Percentiles rank a stretch among this genome's conserved stretches.
phyloP scores from a whole-genome alignment of 2,888 invertebrate species.

The Alviniconcha strummeri region DNA sequence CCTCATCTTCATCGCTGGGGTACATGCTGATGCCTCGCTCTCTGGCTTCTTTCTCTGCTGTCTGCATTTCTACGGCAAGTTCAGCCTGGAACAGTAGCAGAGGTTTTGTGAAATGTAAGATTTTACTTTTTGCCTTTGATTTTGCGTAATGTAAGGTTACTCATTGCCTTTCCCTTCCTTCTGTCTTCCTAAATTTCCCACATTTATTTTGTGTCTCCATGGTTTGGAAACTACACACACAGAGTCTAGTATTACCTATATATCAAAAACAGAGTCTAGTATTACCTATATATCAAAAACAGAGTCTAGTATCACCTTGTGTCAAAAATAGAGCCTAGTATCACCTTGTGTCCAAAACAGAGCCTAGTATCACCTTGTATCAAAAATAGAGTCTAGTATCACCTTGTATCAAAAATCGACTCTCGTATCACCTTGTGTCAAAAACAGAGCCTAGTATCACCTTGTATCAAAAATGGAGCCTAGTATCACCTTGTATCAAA shows the following conservation, averaged over 20 bases:
- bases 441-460: neutral
- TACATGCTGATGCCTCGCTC: slow-evolving; percentile 50
- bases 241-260: neutral
- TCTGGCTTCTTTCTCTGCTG: slow-evolving; percentile 22
- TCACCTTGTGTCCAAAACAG: neutral
- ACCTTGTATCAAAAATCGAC: no score
- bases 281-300: neutral
- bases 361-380: neutral
- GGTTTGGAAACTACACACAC: no score
- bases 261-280: neutral
- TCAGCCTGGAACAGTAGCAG: neutral
- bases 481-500: no score
- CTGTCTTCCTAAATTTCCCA: no score
- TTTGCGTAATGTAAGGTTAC: no score
- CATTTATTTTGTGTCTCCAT: no score
- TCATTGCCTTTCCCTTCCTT: no score
- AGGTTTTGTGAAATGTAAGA: slow-evolving; percentile 9
- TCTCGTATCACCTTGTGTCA: neutral
- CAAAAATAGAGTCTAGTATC: neutral
- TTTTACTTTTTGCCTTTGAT: neutral
- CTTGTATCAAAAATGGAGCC: neutral
- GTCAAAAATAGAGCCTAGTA: no score
- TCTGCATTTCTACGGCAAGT: neutral
- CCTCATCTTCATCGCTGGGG: slow-evolving; percentile 61
- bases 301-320: neutral